Evolutionary conservation across 2,888 invertebrate genomes (phyloP), one percentile per base, ranked within the genome.

Genomic region (Pseudococcus viburni): DNA sequence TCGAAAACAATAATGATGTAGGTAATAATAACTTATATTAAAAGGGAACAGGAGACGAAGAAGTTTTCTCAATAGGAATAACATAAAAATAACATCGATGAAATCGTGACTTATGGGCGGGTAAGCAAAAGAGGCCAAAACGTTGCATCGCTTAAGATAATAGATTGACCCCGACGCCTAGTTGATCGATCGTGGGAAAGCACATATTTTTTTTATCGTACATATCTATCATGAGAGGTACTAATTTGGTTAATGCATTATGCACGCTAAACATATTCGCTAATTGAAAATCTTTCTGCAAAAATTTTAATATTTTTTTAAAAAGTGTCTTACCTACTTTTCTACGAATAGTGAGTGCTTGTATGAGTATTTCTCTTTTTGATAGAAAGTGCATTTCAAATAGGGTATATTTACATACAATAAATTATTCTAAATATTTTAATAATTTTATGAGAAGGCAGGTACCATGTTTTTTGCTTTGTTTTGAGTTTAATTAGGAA

Each of bases 101-200:
- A 59, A 59, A 85, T 85, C 85, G 85, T 85, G 85, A 85, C 85
- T 33, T 85, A 59, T 42, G 59, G 85, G 85, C 85, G 85, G 85
- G 85, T 85, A 59, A 84, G 59, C 84, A 84, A 84, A 84, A 84
- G 55, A 84, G 59, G 84, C 51, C 84, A 84, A 84, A 59, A 84
- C 55, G 80, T 83, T 83, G 46, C 80, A 83, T 39, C 80, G 80
- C 80, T 46, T 83, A 33, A 46, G 46, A 83, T 83, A 83, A 83
- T 83, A 83, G 80, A 83, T 22, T 83, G 80, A 83, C 80, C 80
- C 80, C 80, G 33, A 33, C 80, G 80, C 46, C 80, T 83, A 46
- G 80, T 83, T 83, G 80, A 83, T 83, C 80, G n/a, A 83, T 83
- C 80, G 80, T 83, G 80, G 80, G 80, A 83, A 83, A 83, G 80